phyloP scores from a whole-genome alignment of 2,113 vertebrate species.

The Orcinus orca region DNA sequence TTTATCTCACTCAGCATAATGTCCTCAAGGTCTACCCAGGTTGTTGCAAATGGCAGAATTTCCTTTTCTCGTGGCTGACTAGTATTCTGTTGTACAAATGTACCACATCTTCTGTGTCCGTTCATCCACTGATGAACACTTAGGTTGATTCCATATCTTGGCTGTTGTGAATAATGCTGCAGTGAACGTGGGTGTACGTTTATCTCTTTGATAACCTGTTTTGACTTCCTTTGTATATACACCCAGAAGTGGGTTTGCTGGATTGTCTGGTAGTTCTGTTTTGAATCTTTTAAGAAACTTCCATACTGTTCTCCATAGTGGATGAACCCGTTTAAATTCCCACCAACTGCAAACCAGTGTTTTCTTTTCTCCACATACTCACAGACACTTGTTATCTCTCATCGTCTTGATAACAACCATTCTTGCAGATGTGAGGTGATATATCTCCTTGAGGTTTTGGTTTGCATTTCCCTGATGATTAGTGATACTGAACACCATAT shows the following conservation, averaged over 20 bases:
- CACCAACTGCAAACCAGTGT: too few relatives aligned
- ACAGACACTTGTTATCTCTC: not conserved
- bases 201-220: not conserved
- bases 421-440: not conserved
- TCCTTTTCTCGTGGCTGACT: not conserved
- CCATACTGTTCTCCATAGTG: not conserved
- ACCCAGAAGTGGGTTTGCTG: not conserved
- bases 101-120: not conserved
- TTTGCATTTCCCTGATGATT: not conserved
- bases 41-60: not conserved
- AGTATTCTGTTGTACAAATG: not conserved
- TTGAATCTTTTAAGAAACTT: not conserved
- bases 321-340: not conserved
- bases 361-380: not conserved
- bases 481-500: not conserved
- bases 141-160: not conserved
- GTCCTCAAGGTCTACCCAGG: not conserved
- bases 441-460: not conserved
- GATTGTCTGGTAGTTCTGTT: not conserved
- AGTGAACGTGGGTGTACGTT: not conserved
- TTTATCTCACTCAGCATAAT: not conserved
- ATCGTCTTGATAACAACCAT: not conserved
- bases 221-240: not conserved
- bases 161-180: not conserved
- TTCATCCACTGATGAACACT: not conserved